Evolutionary conservation across 1,140 invertebrate species (phyloP), one percentile per base, ranked within the genome.

Genomic region (Pogonus chalceus): DNA sequence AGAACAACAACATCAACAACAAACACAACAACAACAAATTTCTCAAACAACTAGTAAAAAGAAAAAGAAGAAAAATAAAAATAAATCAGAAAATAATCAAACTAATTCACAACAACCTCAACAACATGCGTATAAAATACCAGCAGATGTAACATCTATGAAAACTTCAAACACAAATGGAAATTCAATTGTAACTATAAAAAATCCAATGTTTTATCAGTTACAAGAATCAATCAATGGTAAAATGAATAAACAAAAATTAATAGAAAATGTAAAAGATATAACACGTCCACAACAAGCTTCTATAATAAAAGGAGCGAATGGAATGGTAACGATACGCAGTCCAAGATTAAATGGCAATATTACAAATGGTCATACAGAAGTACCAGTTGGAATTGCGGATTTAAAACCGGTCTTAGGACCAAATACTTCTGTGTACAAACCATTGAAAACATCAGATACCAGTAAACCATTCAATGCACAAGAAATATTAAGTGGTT

Each of bases 281-380:
- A 56, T 60, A 9, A 61, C 24, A 16, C 24, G 23, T 31, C 14
- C 63, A 65, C 72, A 74, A 20, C 77, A 78, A 51, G 80, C 81
- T 1, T 79, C 81, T 0, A 84, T 85, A 54, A 83, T 83, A 61
- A 83, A 81, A 59, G 79, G 81, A 43, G 82, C 83, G 57, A 83
- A 83, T 60, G 82, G 82, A 10, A 89, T 88, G 85, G 87, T 87
- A 35, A 89, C 87, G 0, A 90, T 89, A 26, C 72, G 87, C 14
- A 88, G 86, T 70, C 85, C 85, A 0, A 39, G 47, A 7, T 23
- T 23, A 23, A 49, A 9, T 43, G 18, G 7, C 3, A 7, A 43
- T 4, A 9, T 16, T 7, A 10, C 3, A 7, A 43, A 9, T 43
- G 64, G 61, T 22, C 10, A 43, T 52, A 20, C 53, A 54, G 7